Evolutionary conservation across 2,113 vertebrate genomes (phyloP).

Genomic region (Brienomyrus longianalis): DNA sequence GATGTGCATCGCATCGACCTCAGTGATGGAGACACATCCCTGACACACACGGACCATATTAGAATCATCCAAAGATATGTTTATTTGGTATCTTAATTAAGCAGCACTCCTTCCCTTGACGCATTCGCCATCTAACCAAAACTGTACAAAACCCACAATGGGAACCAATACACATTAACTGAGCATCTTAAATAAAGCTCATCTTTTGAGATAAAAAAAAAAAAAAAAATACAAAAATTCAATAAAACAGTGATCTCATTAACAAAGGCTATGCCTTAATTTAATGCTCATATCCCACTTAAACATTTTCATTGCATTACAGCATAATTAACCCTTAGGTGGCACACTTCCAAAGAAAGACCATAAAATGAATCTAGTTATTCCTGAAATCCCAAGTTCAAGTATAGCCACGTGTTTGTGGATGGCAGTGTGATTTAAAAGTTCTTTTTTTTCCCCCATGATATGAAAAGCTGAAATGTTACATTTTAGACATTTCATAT

Average conservation of each 20-base stretch:
- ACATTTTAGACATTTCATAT: neutral
- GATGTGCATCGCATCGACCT: neutral
- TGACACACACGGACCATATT: neutral
- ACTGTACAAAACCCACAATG: neutral
- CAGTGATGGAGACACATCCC: neutral
- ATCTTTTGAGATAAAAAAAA: constrained; percentile 4
- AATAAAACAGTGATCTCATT: neutral
- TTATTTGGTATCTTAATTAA: constrained; percentile 19
- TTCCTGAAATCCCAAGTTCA: constrained; percentile 25
- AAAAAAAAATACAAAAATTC: neutral
- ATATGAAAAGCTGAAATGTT: neutral
- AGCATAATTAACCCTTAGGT: neutral
- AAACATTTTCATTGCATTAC: neutral
- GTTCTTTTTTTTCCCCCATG: neutral
- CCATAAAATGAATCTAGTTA: constrained; percentile 3
- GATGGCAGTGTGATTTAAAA: constrained; percentile 14
- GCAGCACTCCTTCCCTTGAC: neutral
- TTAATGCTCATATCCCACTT: constrained; percentile 9
- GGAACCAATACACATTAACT: neutral
- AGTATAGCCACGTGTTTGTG: constrained; percentile 11
- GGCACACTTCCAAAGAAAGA: neutral
- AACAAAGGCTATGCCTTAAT: neutral
- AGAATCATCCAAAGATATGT: constrained; percentile 3
- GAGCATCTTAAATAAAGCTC: neutral
- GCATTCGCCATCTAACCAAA: neutral